Percentiles rank a stretch among this genome's conserved stretches.
These are phyloP conservation scores for Nycteola revayana DNA, from an alignment of 2,888 invertebrate genomes.

Conservation along the genomic window DNA sequence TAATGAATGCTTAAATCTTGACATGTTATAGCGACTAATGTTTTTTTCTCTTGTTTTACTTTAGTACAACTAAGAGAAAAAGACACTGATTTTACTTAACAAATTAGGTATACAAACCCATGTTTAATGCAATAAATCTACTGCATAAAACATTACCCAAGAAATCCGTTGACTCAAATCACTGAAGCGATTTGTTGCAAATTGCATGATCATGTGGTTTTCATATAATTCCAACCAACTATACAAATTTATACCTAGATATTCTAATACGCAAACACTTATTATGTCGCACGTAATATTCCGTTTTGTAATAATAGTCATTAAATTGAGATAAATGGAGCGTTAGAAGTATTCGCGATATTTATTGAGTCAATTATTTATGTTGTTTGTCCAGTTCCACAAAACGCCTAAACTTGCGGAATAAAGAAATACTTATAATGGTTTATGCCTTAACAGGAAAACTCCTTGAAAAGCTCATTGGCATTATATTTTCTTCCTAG, in stretches of 20 bases:
- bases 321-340: conserved; percentile 32
- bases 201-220: conserved; percentile 18
- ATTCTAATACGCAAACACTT: conserved; percentile 20
- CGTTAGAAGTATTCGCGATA: conserved; percentile 34
- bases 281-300: conserved; percentile 23
- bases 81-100: too few species aligned
- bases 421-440: conserved; percentile 1
- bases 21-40: too few species aligned
- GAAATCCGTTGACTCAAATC: too few species aligned
- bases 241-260: conserved; percentile 17
- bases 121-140: too few species aligned
- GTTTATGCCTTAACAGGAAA: conserved; percentile 19
- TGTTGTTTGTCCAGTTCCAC: conserved; percentile 26
- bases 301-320: conserved; percentile 33
- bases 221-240: conserved; percentile 11
- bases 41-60: too few species aligned
- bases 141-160: too few species aligned
- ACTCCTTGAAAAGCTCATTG: neutral
- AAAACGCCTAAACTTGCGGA: conserved; percentile 13
- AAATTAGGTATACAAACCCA: too few species aligned
- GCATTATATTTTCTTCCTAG: too few species aligned
- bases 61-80: too few species aligned
- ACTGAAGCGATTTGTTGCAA: conserved; percentile 5
- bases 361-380: conserved; percentile 41
- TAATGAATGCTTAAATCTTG: too few species aligned